Base-by-base conservation (phyloP, 2,113 vertebrate species). In the Sceloporus tristichus region DNA sequence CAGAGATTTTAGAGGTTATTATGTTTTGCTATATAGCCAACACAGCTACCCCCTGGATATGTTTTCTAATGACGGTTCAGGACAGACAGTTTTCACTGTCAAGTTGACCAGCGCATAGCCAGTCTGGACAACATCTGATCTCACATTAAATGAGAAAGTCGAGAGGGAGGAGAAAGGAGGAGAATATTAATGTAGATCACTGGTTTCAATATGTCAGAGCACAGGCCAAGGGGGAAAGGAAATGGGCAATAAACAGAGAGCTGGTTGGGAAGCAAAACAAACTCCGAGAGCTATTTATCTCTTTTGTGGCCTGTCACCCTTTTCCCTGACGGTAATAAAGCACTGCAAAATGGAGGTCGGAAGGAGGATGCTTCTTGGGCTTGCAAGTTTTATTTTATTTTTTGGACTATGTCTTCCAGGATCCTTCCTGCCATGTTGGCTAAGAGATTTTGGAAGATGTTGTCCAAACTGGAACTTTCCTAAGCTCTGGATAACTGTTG, bases 171-270 rank as follows among this genome's bases (percentile, higher is more conserved):
- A 19, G 25, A 16, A 16, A 7, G 27, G 11, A 66, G 18, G n/a
- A 1, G 56, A 21, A 16, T 2, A 14, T 68, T 25, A 34, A 79
- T 70, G 70, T 42, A 25, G 29, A n/a, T 27, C 40, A 13, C 42
- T 62, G 42, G 23, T 68, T 54, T 70, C 79, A 54, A 70, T 86
- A 77, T 79, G 29, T 56, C 53, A 86, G 75, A 14, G 21, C 42
- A 3, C 21, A 54, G 19, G 59, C 75, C 29, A 85, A 77, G 59
- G 9, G 76, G 40, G 18, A 79, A 23, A 54, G 75, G 42, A 34
- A 86, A 62, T 16, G 27, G 23, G 76, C 76, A 70, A 79, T 79
- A 86, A 86, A 86, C 77, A 86, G 19, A 78, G 75, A n/a, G 18
- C 42, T 16, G 42, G 62, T n/a, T 62, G 42, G 40, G 77, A 68